Conservation (phyloP, 2,113 vertebrate genomes). For the Panurus biarmicus region DNA sequence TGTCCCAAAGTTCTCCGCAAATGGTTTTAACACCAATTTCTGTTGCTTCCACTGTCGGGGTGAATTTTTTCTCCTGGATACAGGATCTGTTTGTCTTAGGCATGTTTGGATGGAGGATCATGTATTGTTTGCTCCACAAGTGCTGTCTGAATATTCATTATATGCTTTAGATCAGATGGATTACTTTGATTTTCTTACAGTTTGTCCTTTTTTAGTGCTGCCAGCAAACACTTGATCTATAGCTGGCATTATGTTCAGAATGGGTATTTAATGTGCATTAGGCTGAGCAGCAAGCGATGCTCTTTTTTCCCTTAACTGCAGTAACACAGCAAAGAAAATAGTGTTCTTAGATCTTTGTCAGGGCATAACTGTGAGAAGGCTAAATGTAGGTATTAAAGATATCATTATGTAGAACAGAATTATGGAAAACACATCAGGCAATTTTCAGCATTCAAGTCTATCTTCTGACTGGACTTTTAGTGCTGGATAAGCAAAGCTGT, state of each 20-base stretch:
- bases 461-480: neutral
- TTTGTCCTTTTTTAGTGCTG: neutral
- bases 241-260: neutral
- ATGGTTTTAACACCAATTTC: neutral
- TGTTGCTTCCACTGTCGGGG: neutral
- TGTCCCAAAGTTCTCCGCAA: neutral
- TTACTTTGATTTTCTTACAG: neutral
- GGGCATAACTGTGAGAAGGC: neutral
- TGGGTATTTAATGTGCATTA: neutral
- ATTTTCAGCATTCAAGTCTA: neutral
- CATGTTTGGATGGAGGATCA: neutral
- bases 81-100: neutral
- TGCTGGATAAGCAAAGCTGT: neutral
- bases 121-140: neutral
- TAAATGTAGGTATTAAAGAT: neutral
- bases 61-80: neutral
- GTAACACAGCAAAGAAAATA: neutral
- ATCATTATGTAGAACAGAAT: neutral
- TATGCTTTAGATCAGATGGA: neutral
- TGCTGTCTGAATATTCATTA: neutral
- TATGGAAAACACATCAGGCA: neutral
- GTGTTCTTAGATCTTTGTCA: neutral
- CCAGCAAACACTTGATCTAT: neutral
- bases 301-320: neutral
- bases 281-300: neutral